Evolutionary conservation across 2,797 vertebrate genomes (phyloP), one percentile per base, ranked within the genome.

Genomic region (Protosalanx chinensis): DNA sequence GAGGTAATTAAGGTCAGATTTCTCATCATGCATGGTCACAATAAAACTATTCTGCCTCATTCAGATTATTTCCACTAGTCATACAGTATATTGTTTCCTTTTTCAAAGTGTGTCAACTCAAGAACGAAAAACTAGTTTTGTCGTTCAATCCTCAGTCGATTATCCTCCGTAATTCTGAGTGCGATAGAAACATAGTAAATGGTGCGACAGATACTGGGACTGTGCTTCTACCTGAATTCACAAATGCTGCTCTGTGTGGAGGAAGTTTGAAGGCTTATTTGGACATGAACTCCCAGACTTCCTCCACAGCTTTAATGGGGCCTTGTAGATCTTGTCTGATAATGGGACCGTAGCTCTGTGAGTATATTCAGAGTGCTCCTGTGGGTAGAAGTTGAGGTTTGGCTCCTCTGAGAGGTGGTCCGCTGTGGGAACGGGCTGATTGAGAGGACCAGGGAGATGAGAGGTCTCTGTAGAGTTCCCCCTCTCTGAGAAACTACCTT

Each of bases 401-500:
- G 61, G 58, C 72, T 58, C 80, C 70, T 0, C 33, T 33, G 83
- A 83, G 81, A 56, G 76, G 76, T 75, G 75, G 72, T 79, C 67
- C 81, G 85, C 82, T 89, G 82, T 92, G 92, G 89, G 91, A 92
- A 91, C 87, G 68, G 68, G 37, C 5, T 6, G 73, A 78, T 32
- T 74, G 68, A n/a, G 84, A 67, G 81, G 74, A 67, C 56, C 71
- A 64, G 66, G 67, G 66, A 70, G 65, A 80, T 66, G 66, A 70
- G 70, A 15, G 23, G 83, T 90, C 89, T 90, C 88, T 84, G 82
- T 81, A 90, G 89, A 87, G 85, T 78, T 71, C 35, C 13, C 13
- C 33, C 72, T 82, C 77, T 86, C 86, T 93, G 91, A 92, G 89
- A 92, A 92, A 91, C 86, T 81, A 84, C 72, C 87, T 76, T 90